Conservation (phyloP, 2,113 vertebrate species). For the Tragelaphus scriptus region DNA sequence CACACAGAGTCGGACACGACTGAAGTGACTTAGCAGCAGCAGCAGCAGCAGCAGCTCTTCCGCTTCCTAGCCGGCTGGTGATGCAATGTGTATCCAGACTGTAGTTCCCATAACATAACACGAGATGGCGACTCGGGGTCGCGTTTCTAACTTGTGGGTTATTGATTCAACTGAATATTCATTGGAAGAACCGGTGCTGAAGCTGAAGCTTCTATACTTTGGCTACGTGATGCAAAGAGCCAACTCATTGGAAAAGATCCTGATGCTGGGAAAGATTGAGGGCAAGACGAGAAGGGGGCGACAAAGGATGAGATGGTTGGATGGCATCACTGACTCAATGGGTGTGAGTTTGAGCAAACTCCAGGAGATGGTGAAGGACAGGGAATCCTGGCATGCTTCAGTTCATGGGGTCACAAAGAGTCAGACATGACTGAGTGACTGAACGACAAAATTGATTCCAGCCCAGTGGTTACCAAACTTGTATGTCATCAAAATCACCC, state of each 20-base stretch:
- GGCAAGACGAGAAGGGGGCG: background rate
- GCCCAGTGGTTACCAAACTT: background rate
- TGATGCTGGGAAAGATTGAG: background rate
- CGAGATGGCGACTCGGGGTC: slow-evolving; percentile 45
- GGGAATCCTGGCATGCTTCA: background rate
- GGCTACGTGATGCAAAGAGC: background rate
- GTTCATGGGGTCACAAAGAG: background rate
- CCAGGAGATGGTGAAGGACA: background rate
- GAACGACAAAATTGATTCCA: background rate
- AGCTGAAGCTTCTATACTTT: background rate
- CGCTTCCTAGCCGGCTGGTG: rapidly evolving
- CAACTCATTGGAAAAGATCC: background rate
- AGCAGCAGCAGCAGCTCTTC: too few relatives aligned
- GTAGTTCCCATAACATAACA: background rate
- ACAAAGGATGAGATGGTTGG: background rate
- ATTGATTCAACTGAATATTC: background rate
- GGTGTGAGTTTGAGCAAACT: background rate
- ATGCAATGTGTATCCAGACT: rapidly evolving
- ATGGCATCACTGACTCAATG: background rate
- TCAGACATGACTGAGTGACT: background rate
- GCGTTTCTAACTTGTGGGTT: background rate
- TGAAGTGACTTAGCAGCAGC: too few relatives aligned
- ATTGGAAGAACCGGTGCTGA: background rate
- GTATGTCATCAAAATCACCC: background rate
- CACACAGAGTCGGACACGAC: too few relatives aligned